phyloP scores from a whole-genome alignment of 2,113 vertebrate genomes.

The Cebus imitator region DNA sequence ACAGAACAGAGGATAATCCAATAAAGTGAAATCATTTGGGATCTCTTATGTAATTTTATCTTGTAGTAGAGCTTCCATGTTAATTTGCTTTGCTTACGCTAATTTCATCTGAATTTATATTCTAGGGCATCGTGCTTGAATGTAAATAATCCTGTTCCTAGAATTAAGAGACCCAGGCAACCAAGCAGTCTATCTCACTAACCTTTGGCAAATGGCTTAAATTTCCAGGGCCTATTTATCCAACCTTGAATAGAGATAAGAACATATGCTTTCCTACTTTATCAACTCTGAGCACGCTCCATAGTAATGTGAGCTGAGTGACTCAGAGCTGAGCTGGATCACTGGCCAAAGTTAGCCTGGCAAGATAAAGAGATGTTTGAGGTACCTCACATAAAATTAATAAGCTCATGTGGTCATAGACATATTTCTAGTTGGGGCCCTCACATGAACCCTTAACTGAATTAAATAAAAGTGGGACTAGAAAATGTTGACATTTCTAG shows the following conservation, averaged over 20 bases:
- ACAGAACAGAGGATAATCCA: conserved; percentile 59
- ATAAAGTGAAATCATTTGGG: conserved; percentile 48
- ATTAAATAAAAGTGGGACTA: not conserved
- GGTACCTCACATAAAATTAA: not conserved
- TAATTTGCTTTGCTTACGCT: conserved; percentile 65
- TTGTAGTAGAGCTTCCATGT: conserved; percentile 45
- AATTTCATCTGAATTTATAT: conserved; percentile 59
- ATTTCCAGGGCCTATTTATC: not conserved
- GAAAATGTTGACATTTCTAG: not conserved
- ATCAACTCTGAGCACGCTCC: not conserved
- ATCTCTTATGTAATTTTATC: conserved; percentile 65
- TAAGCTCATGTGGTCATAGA: not conserved
- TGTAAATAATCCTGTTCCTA: conserved; percentile 18
- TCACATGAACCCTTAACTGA: not conserved
- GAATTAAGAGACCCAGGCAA: conserved; percentile 44
- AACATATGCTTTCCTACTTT: not conserved
- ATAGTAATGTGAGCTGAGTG: not conserved
- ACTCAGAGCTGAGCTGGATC: not conserved
- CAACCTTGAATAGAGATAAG: not conserved
- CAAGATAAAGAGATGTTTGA: not conserved
- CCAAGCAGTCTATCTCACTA: not conserved
- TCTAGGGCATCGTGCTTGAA: conserved; percentile 1
- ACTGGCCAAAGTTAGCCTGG: not conserved
- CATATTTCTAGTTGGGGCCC: not conserved
- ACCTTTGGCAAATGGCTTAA: not conserved